phyloP scores from a whole-genome alignment of 2,113 vertebrate species.

The Rhinichthys klamathensis region DNA sequence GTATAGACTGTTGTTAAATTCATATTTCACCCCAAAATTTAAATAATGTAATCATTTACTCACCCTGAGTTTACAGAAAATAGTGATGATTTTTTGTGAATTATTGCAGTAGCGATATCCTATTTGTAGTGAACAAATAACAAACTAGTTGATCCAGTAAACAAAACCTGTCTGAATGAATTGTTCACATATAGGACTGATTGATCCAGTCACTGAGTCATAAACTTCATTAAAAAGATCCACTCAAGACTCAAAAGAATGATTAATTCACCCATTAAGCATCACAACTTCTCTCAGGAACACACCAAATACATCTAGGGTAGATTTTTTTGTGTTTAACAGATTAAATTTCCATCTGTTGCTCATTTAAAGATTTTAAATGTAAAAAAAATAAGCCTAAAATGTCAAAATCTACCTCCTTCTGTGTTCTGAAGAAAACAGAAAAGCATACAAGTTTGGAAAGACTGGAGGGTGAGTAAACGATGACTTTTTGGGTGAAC shows the following conservation, averaged over 20 bases:
- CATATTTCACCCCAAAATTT: background rate
- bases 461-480: background rate
- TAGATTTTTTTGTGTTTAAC: background rate
- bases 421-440: background rate
- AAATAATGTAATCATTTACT: background rate
- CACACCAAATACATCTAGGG: background rate
- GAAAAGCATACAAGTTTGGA: too few relatives aligned
- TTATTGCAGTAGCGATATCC: background rate
- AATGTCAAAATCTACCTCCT: background rate
- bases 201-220: background rate
- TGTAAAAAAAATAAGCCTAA: background rate
- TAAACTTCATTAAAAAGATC: background rate
- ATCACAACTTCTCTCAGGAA: background rate
- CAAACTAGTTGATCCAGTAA: background rate
- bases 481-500: background rate
- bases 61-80: background rate
- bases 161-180: background rate
- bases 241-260: background rate
- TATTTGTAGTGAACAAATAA: background rate
- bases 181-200: background rate
- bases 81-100: background rate
- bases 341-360: background rate
- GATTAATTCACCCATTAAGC: background rate
- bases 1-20: too few relatives aligned
- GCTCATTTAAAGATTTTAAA: background rate